Base-by-base conservation (phyloP, 2,888 invertebrate genomes). In the Amitus sp. region DNA sequence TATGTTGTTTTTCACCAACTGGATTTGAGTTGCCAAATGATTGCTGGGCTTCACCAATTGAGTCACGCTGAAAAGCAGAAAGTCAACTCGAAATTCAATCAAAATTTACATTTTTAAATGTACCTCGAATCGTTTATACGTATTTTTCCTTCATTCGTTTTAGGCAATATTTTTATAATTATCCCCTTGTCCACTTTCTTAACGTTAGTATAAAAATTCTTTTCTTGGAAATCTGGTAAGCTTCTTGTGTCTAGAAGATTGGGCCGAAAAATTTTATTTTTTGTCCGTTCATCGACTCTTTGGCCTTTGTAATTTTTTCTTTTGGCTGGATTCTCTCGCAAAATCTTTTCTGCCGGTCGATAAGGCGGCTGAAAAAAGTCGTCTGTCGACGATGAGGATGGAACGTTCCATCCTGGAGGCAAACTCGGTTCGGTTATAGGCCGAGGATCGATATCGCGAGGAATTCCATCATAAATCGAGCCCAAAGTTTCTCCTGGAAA, bases 241-340 rank as follows among this genome's bases (percentile, higher is more conserved):
- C 66, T 72, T 46, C 66, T 73, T 2, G 78, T 78, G 37, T 79
- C 72, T n/a, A 78, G 65, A 40, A 79, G 64, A 47, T 66, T 67
- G 1, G 78, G 78, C 37, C 72, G 68, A 12, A 75, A 53, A 12
- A 75, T 27, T 57, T 58, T 69, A 2, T 72, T 60, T 66, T 73
- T 77, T 0, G 58, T 13, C 18, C 27, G n/a, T n/a, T n/a, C n/a
- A n/a, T n/a, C n/a, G n/a, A 73, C 53, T 28, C 55, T 27, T 13
- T 64, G 69, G 9, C 78, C 79, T 59, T 75, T 78, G 40, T 79
- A 79, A 72, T 80, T 79, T 53, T 71, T 79, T 28, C 63, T 59
- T 47, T 75, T 77, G n/a, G n/a, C n/a, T 2, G 12, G 40, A 2
- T 53, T 27, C 13, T 19, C 4, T 53, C 34, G 62, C 12, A 69